Percentiles rank a stretch among this genome's conserved stretches.
phyloP scores from a whole-genome alignment of 2,888 invertebrate species.

The Dromius quadrimaculatus region DNA sequence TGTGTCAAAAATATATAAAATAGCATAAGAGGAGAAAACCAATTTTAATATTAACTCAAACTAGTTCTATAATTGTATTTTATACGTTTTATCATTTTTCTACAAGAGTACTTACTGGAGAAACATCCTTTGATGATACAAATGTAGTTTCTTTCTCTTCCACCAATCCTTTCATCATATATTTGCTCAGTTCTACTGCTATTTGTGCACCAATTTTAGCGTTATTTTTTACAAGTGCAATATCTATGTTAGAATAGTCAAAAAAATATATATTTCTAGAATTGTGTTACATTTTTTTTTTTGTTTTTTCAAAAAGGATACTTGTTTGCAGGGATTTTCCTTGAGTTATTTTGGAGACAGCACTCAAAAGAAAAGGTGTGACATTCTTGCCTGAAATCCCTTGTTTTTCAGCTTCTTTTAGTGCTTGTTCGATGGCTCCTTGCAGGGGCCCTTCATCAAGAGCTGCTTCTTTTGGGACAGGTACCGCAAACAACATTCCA shows the following conservation, averaged over 20 bases:
- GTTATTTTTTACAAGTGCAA: constrained; percentile 93
- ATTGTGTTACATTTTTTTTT: not conserved
- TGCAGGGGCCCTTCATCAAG: constrained; percentile 74
- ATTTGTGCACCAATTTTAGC: constrained; percentile 86
- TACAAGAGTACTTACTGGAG: constrained; percentile 36
- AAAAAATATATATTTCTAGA: constrained; percentile 48
- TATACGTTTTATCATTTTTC: too few relatives aligned
- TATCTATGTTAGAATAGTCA: constrained; percentile 71
- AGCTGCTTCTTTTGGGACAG: constrained; percentile 82
- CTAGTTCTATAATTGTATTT: too few relatives aligned
- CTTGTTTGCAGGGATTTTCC: constrained; percentile 89
- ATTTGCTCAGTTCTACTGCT: constrained; percentile 74
- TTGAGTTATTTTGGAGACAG: constrained; percentile 82
- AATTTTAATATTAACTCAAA: too few relatives aligned
- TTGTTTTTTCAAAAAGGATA: constrained; percentile 72
- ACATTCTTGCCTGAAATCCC: constrained; percentile 86
- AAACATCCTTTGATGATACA: constrained; percentile 22
- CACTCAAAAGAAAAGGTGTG: constrained; percentile 89
- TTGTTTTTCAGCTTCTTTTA: constrained; percentile 71
- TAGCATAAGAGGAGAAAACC: too few relatives aligned
- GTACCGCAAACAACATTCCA: constrained; percentile 90
- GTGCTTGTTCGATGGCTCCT: constrained; percentile 77
- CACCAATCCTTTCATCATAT: constrained; percentile 55
- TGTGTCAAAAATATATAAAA: too few relatives aligned
- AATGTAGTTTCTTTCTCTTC: constrained; percentile 32